phyloP scores from a whole-genome alignment of 2,888 invertebrate genomes.

The Boloria selene region DNA sequence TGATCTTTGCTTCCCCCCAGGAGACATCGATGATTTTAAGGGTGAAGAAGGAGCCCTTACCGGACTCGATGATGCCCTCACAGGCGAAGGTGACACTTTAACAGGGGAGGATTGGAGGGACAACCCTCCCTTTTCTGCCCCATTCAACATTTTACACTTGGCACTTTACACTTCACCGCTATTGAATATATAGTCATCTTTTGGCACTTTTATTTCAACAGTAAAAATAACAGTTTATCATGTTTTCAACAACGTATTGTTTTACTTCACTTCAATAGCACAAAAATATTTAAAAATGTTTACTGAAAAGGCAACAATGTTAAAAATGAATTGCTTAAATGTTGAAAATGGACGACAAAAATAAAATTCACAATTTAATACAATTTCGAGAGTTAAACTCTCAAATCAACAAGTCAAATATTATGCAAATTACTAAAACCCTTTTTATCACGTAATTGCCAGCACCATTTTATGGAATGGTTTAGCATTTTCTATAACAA shows the following conservation, averaged over 20 bases:
- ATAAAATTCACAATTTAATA: not conserved
- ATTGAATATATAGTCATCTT: conserved; percentile 10
- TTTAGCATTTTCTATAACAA: conserved; percentile 13
- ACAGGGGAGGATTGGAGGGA: conserved; percentile 68
- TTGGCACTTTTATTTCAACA: conserved; percentile 13
- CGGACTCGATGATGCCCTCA: conserved; percentile 68
- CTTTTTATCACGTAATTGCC: conserved; percentile 19
- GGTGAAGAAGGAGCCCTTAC: conserved; percentile 70
- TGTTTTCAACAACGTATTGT: not conserved
- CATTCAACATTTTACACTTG: conserved; percentile 64
- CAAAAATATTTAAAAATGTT: not conserved
- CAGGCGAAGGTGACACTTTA: conserved; percentile 59
- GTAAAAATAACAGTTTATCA: not conserved
- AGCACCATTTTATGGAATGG: conserved; percentile 12
- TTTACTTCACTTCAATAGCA: not conserved
- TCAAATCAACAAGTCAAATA: conserved; percentile 11
- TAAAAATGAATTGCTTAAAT: too few species aligned
- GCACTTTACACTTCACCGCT: conserved; percentile 28
- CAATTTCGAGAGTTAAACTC: not conserved
- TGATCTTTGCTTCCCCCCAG: conserved; percentile 59
- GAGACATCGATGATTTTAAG: conserved; percentile 67
- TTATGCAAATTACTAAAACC: conserved; percentile 27
- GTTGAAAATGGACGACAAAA: not conserved
- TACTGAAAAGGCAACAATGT: too few species aligned
- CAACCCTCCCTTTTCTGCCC: conserved; percentile 61